Evolutionary conservation across 2,888 invertebrate genomes (phyloP), one percentile per base, ranked within the genome.

Genomic region (Netelia inedita): DNA sequence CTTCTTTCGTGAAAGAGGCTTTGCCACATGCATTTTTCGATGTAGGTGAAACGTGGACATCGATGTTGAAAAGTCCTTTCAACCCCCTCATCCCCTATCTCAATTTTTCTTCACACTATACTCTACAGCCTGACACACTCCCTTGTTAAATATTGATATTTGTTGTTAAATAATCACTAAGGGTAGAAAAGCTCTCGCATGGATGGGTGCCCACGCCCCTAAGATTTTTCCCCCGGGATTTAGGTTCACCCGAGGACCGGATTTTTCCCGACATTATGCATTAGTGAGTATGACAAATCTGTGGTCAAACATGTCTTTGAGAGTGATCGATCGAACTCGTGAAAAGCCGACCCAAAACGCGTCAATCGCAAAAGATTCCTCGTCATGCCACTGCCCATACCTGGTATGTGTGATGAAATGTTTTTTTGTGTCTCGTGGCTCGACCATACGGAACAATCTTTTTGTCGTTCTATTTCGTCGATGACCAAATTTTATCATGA

Each of bases 81-180:
- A 79, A 53, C 53, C 50, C 50, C 21, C 61, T 46, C 21, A 53
- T 11, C 41, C 19, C 14, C 11, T n/a, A n/a, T n/a, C 19, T 8
- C 3, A 5, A 35, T 43, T 43, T 46, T 61, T 57, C n/a, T 14
- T 35, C 19, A 69, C 46, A 68, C 69, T 28, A 28, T 28, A 28
- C 59, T 78, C 63, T 53, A 21, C 21, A 53, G 63, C 63, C 79
- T 61, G 35, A 59, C 71, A 71, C 61, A 16, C 41, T 28, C 28
- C 53, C 63, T 79, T 79, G 79, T 71, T 79, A 71, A 79, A 63
- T 71, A 79, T 69, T 79, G 61, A 61, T 71, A 71, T 79, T 71
- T 63, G 53, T 41, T 63, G 63, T 79, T 79, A 63, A 79, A 63
- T 53, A 69, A 46, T 61, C 46, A 5, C 23, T 10, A 28, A 68